phyloP scores from a whole-genome alignment of 2,797 vertebrate genomes.

The Florisuga fusca region DNA sequence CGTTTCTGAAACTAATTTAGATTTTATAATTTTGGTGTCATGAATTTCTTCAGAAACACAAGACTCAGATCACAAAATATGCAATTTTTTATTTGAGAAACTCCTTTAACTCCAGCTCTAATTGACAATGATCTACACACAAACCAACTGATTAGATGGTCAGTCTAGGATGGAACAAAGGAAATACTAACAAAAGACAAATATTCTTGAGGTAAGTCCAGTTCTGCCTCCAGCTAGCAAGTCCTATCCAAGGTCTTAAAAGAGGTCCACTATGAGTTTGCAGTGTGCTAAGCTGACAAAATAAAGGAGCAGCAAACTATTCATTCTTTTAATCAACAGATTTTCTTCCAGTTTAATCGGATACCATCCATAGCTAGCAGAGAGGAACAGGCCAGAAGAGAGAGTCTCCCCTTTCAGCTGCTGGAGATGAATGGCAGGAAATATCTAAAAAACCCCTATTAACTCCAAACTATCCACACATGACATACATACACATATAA shows the following conservation, averaged over 20 bases:
- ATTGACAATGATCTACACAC: not conserved
- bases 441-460: not conserved
- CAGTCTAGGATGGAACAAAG: not conserved
- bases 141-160: not conserved
- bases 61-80: not conserved
- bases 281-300: not conserved
- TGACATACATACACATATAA: not conserved
- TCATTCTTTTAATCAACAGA: not conserved
- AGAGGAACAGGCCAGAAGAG: not conserved
- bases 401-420: not conserved
- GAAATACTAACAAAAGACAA: not conserved
- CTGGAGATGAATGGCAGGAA: not conserved
- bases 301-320: not conserved
- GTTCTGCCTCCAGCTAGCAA: not conserved
- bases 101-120: not conserved
- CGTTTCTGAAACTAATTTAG: conserved; percentile 27
- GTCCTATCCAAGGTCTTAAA: not conserved
- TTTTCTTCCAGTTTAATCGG: not conserved
- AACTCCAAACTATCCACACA: not conserved
- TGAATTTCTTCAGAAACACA: not conserved
- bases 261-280: not conserved
- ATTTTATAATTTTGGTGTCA: not conserved
- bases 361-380: not conserved
- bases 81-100: not conserved
- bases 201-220: not conserved